phyloP scores from a whole-genome alignment of 2,888 invertebrate genomes.

The Dusona sp. region DNA sequence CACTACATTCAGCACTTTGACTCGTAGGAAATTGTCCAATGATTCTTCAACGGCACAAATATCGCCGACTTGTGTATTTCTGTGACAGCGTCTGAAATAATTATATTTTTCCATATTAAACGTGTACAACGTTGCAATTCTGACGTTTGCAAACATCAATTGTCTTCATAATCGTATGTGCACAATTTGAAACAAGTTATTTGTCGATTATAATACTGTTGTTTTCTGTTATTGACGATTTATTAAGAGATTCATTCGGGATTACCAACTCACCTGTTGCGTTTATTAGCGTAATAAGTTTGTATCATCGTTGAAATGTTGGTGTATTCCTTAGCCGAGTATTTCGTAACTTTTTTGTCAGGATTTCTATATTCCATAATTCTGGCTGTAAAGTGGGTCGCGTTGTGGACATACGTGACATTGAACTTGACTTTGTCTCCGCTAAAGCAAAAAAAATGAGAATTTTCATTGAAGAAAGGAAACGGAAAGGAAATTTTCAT shows the following conservation, averaged over 20 bases:
- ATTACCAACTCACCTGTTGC: constrained; percentile 74
- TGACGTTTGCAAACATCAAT: too few species aligned
- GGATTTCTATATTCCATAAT: constrained; percentile 84
- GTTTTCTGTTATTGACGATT: neutral
- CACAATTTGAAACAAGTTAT: neutral
- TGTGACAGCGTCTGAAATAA: constrained; percentile 67
- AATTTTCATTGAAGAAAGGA: constrained; percentile 12
- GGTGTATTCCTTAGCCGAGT: constrained; percentile 74
- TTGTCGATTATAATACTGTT: neutral
- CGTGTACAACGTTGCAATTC: too few species aligned
- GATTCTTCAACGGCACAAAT: constrained; percentile 86
- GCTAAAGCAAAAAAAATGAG: constrained; percentile 71
- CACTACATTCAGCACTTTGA: constrained; percentile 86
- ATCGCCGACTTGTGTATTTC: constrained; percentile 85
- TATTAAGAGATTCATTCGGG: neutral
- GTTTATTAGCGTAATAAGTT: constrained; percentile 72
- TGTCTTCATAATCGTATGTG: too few species aligned
- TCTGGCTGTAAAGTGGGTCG: constrained; percentile 88
- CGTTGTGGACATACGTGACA: constrained; percentile 85
- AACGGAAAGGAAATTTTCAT: constrained; percentile 34
- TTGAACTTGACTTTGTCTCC: constrained; percentile 78
- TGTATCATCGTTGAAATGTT: constrained; percentile 73
- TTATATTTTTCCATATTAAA: neutral
- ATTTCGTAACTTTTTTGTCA: constrained; percentile 69
- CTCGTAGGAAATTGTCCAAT: constrained; percentile 86